phyloP scores from a whole-genome alignment of 2,797 vertebrate species.

The Xiphorhynchus erythropygius region DNA sequence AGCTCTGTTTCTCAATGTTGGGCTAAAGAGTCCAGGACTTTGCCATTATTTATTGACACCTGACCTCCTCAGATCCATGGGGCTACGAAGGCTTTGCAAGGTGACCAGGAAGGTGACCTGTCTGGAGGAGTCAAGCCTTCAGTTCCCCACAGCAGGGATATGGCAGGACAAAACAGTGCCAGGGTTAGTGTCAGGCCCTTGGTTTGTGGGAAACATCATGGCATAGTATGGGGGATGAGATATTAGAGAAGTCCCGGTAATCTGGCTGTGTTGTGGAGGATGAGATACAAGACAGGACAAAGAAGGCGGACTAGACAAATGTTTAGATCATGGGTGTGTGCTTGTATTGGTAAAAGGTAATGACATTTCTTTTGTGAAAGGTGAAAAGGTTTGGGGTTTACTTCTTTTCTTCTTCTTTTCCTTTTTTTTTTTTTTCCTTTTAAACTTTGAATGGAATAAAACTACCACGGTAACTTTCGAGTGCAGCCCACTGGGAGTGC shows the following conservation, averaged over 20 bases:
- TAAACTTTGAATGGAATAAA: not conserved
- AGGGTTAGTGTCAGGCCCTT: not conserved
- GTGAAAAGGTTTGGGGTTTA: not conserved
- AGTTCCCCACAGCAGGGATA: not conserved
- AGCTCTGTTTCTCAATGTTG: not conserved
- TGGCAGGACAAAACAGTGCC: not conserved
- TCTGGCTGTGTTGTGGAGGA: not conserved
- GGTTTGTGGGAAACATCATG: not conserved
- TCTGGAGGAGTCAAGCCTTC: not conserved
- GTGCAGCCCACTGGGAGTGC: conserved; percentile 15
- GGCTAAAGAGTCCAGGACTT: not conserved
- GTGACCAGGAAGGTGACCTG: not conserved
- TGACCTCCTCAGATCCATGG: accelerated
- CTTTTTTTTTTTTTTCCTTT: not conserved
- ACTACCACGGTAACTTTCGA: conserved; percentile 43
- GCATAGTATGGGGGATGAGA: not conserved
- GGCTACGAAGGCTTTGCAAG: not conserved
- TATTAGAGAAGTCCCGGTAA: not conserved
- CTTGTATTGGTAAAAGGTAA: not conserved
- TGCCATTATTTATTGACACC: not conserved
- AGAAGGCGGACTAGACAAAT: not conserved
- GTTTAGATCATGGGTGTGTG: not conserved
- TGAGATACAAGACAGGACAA: not conserved
- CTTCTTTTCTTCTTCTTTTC: not conserved
- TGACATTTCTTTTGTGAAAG: conserved; percentile 24